phyloP scores from a whole-genome alignment of 2,113 vertebrate genomes.

The Connochaetes taurinus region DNA sequence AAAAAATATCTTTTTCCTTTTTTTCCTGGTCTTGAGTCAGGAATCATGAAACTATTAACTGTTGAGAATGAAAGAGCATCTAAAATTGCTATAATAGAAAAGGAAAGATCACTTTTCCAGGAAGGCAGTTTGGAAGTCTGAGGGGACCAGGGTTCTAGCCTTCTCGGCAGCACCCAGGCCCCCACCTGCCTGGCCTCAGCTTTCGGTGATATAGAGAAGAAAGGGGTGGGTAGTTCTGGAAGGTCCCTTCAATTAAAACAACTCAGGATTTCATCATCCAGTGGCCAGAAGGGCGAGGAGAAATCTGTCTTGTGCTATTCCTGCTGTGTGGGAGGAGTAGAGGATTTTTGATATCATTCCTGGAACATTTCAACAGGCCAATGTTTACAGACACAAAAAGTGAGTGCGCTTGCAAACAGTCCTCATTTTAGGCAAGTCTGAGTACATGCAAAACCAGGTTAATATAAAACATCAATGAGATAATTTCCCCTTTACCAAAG shows the following conservation, averaged over 20 bases:
- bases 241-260: not conserved
- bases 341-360: not conserved
- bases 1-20: not conserved
- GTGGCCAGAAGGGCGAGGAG: not conserved
- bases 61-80: not conserved
- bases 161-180: rapidly evolving
- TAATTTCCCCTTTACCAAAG: not conserved
- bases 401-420: not conserved
- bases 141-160: not conserved
- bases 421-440: not conserved
- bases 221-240: not conserved
- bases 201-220: not conserved
- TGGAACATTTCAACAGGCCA: not conserved
- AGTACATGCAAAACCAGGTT: not conserved
- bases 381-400: not conserved
- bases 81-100: not conserved
- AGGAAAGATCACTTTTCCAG: not conserved
- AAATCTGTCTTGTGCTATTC: not conserved
- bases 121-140: not conserved
- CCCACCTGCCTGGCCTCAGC: not conserved
- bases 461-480: not conserved
- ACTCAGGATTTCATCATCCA: not conserved
- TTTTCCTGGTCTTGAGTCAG: not conserved
- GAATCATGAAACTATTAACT: not conserved
- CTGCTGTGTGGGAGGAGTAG: not conserved